These are phyloP conservation scores for Xestobium rufovillosum DNA, from an alignment of 2,888 invertebrate species.

Conservation along the genomic window DNA sequence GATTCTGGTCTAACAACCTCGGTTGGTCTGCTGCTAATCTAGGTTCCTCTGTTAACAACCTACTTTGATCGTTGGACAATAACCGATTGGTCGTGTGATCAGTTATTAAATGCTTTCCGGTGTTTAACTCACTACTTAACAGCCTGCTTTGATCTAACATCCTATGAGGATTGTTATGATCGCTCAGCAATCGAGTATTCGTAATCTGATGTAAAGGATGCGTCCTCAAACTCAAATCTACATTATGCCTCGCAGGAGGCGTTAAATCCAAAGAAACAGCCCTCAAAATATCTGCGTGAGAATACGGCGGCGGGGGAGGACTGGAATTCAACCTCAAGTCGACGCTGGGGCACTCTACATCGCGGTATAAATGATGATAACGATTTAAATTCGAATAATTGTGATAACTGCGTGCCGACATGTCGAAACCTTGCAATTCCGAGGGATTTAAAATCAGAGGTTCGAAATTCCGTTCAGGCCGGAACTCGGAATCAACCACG, in stretches of 20 bases:
- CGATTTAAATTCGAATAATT: slow-evolving; percentile 44
- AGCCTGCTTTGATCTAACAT: slow-evolving; percentile 38
- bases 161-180: slow-evolving; percentile 40
- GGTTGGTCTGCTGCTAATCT: slow-evolving; percentile 34
- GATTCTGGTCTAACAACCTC: slow-evolving; percentile 32
- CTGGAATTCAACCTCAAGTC: slow-evolving; percentile 44
- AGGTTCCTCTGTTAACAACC: slow-evolving; percentile 32
- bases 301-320: slow-evolving; percentile 48
- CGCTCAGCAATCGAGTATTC: slow-evolving; percentile 36
- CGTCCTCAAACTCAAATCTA: slow-evolving; percentile 46
- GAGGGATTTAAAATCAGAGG: slow-evolving; percentile 31
- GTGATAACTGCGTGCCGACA: slow-evolving; percentile 59
- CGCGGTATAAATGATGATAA: slow-evolving; percentile 56
- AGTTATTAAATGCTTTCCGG: slow-evolving; percentile 31
- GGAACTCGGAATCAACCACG: slow-evolving; percentile 43
- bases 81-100: slow-evolving; percentile 38
- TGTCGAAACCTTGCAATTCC: slow-evolving; percentile 58
- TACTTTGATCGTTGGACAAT: slow-evolving; percentile 36
- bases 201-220: slow-evolving; percentile 37
- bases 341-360: slow-evolving; percentile 53
- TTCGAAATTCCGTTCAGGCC: slow-evolving; percentile 45
- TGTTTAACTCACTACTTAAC: slow-evolving; percentile 32
- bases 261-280: slow-evolving; percentile 58
- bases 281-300: slow-evolving; percentile 55
- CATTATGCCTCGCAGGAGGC: slow-evolving; percentile 50